These are phyloP conservation scores for Glossophaga mutica DNA, from an alignment of 2,797 vertebrate species.

Conservation along the genomic window DNA sequence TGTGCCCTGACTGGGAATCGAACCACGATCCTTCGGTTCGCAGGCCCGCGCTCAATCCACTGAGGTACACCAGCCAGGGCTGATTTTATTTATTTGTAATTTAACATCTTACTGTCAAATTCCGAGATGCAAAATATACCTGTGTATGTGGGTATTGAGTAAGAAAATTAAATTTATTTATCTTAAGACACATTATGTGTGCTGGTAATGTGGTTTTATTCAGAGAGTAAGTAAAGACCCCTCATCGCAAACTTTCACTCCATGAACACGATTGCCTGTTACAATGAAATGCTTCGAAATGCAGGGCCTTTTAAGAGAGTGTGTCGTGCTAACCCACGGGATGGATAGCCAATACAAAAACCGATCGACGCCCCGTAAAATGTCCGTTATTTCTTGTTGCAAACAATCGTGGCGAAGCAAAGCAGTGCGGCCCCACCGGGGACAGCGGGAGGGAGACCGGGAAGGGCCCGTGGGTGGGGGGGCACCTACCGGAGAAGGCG, in stretches of 20 bases:
- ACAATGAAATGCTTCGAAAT: background rate
- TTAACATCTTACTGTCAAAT: background rate
- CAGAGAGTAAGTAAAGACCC: background rate
- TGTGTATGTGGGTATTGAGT: background rate
- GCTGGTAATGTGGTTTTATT: background rate
- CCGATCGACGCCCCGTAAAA: background rate
- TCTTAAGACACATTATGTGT: background rate
- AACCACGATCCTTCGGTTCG: too few relatives aligned
- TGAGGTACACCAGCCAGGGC: too few relatives aligned
- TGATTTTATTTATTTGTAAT: background rate
- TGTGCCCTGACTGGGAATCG: too few relatives aligned
- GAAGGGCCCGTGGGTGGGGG: background rate
- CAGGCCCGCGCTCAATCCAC: too few relatives aligned
- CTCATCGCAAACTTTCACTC: background rate
- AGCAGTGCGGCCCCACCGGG: too few relatives aligned
- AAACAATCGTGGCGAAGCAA: background rate
- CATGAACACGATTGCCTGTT: background rate
- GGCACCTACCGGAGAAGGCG: conserved; percentile 91
- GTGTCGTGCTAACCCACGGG: background rate
- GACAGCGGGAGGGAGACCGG: too few relatives aligned
- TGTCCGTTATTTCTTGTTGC: background rate
- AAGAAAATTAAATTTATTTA: background rate
- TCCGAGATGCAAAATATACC: background rate
- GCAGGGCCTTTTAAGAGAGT: background rate
- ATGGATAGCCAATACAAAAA: background rate